A percentile compares a stretch with the other conserved stretches of the same genome.
Conservation (phyloP, 2,797 vertebrate species). For the Eremophila alpestris region DNA sequence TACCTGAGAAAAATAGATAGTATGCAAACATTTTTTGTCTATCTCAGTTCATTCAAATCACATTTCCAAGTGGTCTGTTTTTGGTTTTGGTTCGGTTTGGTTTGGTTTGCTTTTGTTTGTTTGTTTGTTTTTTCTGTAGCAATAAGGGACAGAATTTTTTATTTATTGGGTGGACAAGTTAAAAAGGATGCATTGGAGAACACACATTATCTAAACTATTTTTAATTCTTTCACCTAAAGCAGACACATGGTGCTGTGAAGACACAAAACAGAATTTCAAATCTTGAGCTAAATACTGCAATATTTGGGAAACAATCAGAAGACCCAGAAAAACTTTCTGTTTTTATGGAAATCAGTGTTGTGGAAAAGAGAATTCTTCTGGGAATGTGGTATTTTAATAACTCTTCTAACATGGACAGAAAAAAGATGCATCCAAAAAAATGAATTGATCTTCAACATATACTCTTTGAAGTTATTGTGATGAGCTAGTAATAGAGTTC, state of each 20-base stretch:
- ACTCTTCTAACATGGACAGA: not conserved
- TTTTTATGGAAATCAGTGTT: not conserved
- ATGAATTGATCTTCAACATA: not conserved
- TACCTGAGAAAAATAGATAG: not conserved
- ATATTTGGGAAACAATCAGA: not conserved
- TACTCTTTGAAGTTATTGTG: not conserved
- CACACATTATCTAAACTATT: not conserved
- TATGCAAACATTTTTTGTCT: not conserved
- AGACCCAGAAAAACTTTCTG: not conserved
- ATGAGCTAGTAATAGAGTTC: not conserved
- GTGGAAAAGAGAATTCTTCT: rapidly evolving
- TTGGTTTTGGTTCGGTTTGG: too few relatives aligned
- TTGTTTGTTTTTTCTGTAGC: not conserved
- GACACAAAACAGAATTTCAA: not conserved
- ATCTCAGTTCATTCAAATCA: not conserved
- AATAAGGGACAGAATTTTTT: not conserved
- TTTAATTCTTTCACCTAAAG: not conserved
- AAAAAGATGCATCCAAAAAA: not conserved
- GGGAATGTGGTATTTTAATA: not conserved
- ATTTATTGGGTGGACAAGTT: not conserved
- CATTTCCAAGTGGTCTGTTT: not conserved
- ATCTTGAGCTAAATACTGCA: not conserved
- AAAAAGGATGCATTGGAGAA: not conserved
- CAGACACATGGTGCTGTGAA: not conserved
- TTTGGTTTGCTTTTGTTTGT: too few relatives aligned